Evolutionary conservation across 2,888 invertebrate species (phyloP).

Genomic region (Flexamia atlantica): DNA sequence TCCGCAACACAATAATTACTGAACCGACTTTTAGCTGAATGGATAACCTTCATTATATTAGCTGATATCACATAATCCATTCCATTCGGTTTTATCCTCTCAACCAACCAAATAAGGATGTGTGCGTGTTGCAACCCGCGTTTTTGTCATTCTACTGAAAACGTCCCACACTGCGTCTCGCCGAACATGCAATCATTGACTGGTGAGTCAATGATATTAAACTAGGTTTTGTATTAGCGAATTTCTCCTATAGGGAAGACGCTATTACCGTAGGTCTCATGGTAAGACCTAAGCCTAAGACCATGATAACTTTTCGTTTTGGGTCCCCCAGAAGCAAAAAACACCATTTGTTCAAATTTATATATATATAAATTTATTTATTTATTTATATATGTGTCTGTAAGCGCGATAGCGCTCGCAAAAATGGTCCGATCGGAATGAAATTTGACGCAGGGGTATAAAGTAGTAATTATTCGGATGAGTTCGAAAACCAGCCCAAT

Average conservation of each 20-base stretch:
- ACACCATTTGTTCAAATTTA: not conserved
- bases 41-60: too few species aligned
- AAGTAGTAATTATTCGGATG: not conserved
- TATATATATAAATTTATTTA: conserved; percentile 2
- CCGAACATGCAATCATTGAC: too few species aligned
- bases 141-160: too few species aligned
- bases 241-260: conserved; percentile 6
- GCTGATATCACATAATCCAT: too few species aligned
- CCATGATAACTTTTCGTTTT: conserved; percentile 6
- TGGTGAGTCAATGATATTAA: too few species aligned
- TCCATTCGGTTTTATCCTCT: too few species aligned
- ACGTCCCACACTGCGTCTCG: too few species aligned
- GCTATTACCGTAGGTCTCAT: not conserved
- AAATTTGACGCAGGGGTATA: not conserved
- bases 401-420: not conserved
- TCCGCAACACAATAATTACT: too few species aligned
- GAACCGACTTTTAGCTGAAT: too few species aligned
- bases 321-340: not conserved
- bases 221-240: not conserved
- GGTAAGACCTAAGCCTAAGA: conserved; percentile 1
- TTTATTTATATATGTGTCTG: not conserved
- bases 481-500: not conserved
- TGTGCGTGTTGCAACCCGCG: too few species aligned
- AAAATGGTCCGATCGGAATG: not conserved
- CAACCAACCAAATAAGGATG: too few species aligned